phyloP scores from a whole-genome alignment of 1,140 invertebrate genomes.

The Pseudomyrmex gracilis region DNA sequence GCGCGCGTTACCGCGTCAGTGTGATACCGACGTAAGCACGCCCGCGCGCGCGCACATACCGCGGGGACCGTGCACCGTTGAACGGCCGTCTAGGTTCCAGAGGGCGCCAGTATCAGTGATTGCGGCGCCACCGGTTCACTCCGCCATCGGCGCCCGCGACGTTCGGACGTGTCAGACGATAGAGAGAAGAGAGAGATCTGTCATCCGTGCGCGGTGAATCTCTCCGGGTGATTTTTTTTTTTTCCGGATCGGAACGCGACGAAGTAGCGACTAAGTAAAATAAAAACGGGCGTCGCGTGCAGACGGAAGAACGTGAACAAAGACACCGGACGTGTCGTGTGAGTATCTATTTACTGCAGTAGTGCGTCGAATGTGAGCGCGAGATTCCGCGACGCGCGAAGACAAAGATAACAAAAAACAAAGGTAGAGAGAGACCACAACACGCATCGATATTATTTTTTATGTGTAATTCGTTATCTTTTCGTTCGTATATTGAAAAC shows the following conservation, averaged over 20 bases:
- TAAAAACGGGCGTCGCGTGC: background rate
- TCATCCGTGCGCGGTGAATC: constrained; percentile 53
- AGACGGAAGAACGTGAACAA: background rate
- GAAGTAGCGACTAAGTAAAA: background rate
- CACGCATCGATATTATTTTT: constrained; percentile 62
- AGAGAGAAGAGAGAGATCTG: constrained; percentile 50
- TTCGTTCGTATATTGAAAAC: constrained; percentile 48
- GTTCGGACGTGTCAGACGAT: constrained; percentile 73
- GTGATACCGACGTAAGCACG: background rate
- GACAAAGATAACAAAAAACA: constrained; percentile 30
- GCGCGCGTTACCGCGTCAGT: background rate
- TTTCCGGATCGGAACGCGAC: constrained; percentile 60
- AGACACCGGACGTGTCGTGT: background rate
- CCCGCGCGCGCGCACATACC: background rate
- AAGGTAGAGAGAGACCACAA: background rate
- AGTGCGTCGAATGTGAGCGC: constrained; percentile 1
- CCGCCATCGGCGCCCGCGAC: constrained; percentile 77
- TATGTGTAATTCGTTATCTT: constrained; percentile 47
- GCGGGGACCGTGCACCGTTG: background rate
- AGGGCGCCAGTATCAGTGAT: constrained; percentile 71
- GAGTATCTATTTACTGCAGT: constrained; percentile 13
- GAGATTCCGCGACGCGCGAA: background rate
- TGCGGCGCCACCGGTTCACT: constrained; percentile 80
- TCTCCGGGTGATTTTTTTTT: constrained; percentile 34
- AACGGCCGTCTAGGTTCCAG: constrained; percentile 60